Base-by-base conservation (phyloP, 2,797 vertebrate species). In the Otolemur crassicaudatus region DNA sequence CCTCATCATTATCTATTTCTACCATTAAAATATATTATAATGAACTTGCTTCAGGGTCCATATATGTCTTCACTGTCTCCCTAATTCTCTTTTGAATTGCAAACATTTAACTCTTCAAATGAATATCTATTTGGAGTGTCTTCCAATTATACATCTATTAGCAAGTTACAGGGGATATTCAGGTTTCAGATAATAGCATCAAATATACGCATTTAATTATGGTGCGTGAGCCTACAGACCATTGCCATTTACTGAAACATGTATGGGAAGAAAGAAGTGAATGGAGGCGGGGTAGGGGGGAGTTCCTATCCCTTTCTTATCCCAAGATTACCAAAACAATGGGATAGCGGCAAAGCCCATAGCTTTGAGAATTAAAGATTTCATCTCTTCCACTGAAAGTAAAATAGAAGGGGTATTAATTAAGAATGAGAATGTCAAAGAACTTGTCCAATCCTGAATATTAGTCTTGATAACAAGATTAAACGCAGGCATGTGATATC, bases 61-160 rank as follows among this genome's bases (percentile, higher is more conserved):
- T 34, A 75, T 40, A 23, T 0, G 11, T 60, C 1, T 93, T 79
- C 94, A 77, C 16, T 92, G 56, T 65, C 53, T 53, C 19, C 19
- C 27, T 34, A 83, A 34, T 2, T 72, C 10, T 61, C 70, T 76
- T 65, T 43, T 81, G 56, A 43, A 58, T 89, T 92, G 69, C 34
- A 85, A 82, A 65, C 70, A 11, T 91, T 79, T 89, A 60, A 60
- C 34, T 31, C 87, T 95, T 96, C 92, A 75, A 29, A 70, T 61
- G 19, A 22, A 3, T 2, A 87, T 6, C 1, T 83, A 3, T 89
- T 10, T 91, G 94, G 22, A 82, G 84, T 85, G 23, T 2, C 37
- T 87, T 95, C 56, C 82, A 9, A 4, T 80, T 90, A 22, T 13
- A 70, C 23, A 2, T 70, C 40, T 89, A 27, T 19, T 82, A 82